Conservation (phyloP, 1,140 invertebrate species). For the Eriosoma lanigerum region DNA sequence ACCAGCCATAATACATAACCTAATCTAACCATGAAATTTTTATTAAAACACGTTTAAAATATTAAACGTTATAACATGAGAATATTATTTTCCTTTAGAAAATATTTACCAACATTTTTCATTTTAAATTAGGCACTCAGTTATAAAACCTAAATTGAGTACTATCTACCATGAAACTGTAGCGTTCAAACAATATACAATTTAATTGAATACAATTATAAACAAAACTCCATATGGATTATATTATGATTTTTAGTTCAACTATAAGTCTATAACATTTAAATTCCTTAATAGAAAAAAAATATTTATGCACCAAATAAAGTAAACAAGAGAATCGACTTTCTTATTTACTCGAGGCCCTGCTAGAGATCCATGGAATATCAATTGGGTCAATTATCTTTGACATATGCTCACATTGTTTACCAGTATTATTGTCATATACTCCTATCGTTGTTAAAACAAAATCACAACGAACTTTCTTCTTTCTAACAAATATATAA, state of each 20-base stretch:
- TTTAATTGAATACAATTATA: constrained; percentile 5
- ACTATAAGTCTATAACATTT: not conserved
- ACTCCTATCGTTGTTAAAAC: constrained; percentile 43
- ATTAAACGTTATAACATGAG: not conserved
- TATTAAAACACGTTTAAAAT: not conserved
- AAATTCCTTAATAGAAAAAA: not conserved
- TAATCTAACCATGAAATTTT: too few species aligned
- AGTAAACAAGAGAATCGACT: constrained; percentile 44
- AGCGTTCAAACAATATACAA: too few species aligned
- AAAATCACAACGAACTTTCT: constrained; percentile 38
- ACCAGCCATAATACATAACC: too few species aligned
- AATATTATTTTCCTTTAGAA: not conserved
- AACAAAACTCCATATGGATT: not conserved
- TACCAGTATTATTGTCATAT: constrained; percentile 41
- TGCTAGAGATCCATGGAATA: constrained; percentile 33
- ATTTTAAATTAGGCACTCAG: not conserved
- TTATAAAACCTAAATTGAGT: too few species aligned
- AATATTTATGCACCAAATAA: constrained; percentile 19
- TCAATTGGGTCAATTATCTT: constrained; percentile 48
- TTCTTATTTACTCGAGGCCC: constrained; percentile 39
- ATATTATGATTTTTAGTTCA: not conserved
- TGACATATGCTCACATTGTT: constrained; percentile 45
- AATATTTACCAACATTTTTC: not conserved
- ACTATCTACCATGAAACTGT: too few species aligned
- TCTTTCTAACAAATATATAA: constrained; percentile 28